A percentile compares a stretch with the other conserved stretches of the same genome.
phyloP scores from a whole-genome alignment of 1,140 invertebrate genomes.

The Bicyclus anynana region DNA sequence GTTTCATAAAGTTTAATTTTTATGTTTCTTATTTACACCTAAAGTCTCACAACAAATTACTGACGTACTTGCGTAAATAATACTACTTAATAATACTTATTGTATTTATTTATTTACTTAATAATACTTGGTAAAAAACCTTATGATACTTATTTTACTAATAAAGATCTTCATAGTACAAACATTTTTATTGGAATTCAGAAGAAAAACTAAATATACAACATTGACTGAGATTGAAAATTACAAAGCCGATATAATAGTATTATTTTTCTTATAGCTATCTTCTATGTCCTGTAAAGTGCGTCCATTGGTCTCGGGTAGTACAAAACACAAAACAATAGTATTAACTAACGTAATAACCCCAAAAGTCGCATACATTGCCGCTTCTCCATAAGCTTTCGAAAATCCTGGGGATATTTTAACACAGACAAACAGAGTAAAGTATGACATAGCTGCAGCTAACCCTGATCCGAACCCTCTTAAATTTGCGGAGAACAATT shows the following conservation, averaged over 20 bases:
- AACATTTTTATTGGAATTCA: too few relatives aligned
- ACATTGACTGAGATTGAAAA: not conserved
- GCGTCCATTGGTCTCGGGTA: slow-evolving; percentile 81
- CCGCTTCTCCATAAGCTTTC: slow-evolving; percentile 26
- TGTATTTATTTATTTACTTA: too few relatives aligned
- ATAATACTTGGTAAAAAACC: too few relatives aligned
- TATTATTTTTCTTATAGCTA: slow-evolving; percentile 32
- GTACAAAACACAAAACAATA: slow-evolving; percentile 72
- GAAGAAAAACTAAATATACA: too few relatives aligned
- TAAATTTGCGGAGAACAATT: slow-evolving; percentile 52
- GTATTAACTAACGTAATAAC: slow-evolving; percentile 51
- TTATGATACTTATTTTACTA: too few relatives aligned
- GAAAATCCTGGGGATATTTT: slow-evolving; percentile 41
- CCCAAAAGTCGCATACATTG: slow-evolving; percentile 31
- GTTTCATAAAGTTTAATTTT: too few relatives aligned
- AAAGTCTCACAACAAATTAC: too few relatives aligned
- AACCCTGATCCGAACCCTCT: slow-evolving; percentile 48
- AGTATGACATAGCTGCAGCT: slow-evolving; percentile 29
- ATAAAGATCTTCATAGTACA: too few relatives aligned
- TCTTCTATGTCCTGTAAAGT: slow-evolving; percentile 77
- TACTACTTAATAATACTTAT: too few relatives aligned
- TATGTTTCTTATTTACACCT: too few relatives aligned
- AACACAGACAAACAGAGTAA: slow-evolving; percentile 37
- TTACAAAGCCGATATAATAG: slow-evolving; percentile 24
- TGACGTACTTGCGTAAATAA: too few relatives aligned